Conservation (phyloP, 2,797 vertebrate species). For the Macropodus opercularis region DNA sequence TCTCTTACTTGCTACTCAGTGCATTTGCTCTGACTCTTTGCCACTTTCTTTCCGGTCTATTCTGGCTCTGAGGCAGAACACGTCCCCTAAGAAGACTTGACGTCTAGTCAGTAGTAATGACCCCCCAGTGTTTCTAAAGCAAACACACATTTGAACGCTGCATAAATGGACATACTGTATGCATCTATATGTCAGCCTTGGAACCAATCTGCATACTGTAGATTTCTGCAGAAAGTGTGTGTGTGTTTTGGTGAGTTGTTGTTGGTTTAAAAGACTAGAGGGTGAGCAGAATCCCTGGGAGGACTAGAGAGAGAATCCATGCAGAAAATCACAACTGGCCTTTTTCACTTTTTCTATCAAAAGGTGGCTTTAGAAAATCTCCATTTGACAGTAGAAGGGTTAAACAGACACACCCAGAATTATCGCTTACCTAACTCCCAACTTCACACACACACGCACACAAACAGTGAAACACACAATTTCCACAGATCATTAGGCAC, state of each 20-base stretch:
- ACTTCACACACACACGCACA: conserved; percentile 10
- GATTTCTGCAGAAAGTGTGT: conserved; percentile 10
- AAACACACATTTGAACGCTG: conserved; percentile 28
- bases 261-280: conserved; percentile 63
- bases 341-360: conserved; percentile 80
- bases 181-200: conserved; percentile 14
- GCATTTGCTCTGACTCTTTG: conserved; percentile 13
- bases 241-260: conserved; percentile 25
- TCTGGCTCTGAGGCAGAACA: conserved; percentile 6
- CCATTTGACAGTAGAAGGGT: conserved; percentile 42
- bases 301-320: conserved; percentile 73
- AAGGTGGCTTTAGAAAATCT: conserved; percentile 69
- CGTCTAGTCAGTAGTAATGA: conserved; percentile 46
- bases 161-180: conserved; percentile 16
- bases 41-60: neutral
- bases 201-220: conserved; percentile 4
- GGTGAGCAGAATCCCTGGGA: conserved; percentile 69
- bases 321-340: conserved; percentile 83
- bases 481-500: conserved; percentile 55
- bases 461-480: conserved; percentile 21
- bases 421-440: conserved; percentile 10
- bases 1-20: neutral
- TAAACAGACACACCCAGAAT: conserved; percentile 42
- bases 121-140: conserved; percentile 1
- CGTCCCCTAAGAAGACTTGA: conserved; percentile 28